Percentiles rank a stretch among this genome's conserved stretches.
phyloP scores from a whole-genome alignment of 2,113 vertebrate species.

The Antigone vipio region DNA sequence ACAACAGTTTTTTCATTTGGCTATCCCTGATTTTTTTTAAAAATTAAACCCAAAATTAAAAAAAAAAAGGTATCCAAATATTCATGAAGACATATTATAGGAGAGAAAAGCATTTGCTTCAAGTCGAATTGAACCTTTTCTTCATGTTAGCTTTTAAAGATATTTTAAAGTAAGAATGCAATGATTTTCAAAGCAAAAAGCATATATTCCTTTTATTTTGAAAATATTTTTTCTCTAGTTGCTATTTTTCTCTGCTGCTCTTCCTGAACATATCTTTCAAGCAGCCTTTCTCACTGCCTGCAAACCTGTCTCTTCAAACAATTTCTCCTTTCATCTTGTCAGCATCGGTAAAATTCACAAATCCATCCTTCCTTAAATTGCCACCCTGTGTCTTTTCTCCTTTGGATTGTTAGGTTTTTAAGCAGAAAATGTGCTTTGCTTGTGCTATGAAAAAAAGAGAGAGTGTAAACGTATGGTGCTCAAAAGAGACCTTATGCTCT shows the following conservation, averaged over 20 bases:
- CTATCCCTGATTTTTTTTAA: neutral
- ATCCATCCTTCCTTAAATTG: neutral
- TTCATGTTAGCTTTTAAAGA: neutral
- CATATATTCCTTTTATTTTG: neutral
- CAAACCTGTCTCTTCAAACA: constrained; percentile 21
- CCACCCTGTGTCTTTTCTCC: neutral
- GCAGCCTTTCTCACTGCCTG: neutral
- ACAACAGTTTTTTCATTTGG: neutral
- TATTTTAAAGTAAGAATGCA: neutral
- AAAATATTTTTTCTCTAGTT: neutral
- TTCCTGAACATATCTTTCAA: neutral
- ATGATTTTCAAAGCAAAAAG: neutral
- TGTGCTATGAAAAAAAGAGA: neutral
- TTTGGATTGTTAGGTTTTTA: neutral
- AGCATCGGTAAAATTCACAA: neutral
- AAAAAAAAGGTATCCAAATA: neutral
- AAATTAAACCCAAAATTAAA: neutral
- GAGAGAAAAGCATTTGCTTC: neutral
- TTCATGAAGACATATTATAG: neutral
- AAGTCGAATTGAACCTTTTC: neutral
- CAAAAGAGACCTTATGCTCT: neutral
- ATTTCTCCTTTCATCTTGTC: constrained; percentile 17
- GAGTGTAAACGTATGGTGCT: neutral
- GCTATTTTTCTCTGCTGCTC: neutral
- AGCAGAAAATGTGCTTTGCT: neutral